Evolutionary conservation across 2,113 vertebrate species (phyloP), one percentile per base, ranked within the genome.

Genomic region (Pteronura brasiliensis): DNA sequence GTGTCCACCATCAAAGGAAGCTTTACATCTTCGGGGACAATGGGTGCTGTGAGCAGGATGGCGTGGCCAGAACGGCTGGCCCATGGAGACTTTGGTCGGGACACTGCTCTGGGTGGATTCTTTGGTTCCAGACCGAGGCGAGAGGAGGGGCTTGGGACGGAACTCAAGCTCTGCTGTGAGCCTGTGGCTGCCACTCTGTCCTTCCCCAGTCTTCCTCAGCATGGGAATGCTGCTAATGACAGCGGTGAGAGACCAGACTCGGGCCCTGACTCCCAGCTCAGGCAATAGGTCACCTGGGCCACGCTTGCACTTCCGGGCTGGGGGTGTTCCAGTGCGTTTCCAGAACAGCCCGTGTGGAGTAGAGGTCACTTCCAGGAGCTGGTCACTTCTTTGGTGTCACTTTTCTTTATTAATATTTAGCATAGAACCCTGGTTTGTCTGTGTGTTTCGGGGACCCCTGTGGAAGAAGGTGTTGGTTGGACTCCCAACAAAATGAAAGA

Each of bases 1-100:
- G 77, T 76, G 86, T 71, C 52, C 72, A 5, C 87, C 79, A 47
- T 93, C 97, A 94, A 95, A 95, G 69, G 74, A 77, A 83, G 47
- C 92, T 97, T 93, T 90, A 93, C 49, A 44, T 47, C 76, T 72
- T 27, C 15, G 3, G 49, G 25, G 87, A 96, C 94, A 91, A 93
- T 95, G 8, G 55, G 76, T 1, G 1, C 82, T 88, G 39, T 95
- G 94, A 88, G 96, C 69, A 18, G 81, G 31, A 36, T 83, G 88
- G 88, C 14, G 0, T 69, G 91, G 88, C 90, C 6, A 0, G 55
- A 80, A 39, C n/a, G 0, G 0, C 14, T 11, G 42, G 67, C 81
- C 49, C n/a, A 52, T 20, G 74, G 42, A 59, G 1, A 3, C 85
- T 52, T 31, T 57, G 10, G 25, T 55, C 0, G 2, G 52, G 72